Base-by-base conservation (phyloP, 2,113 vertebrate species). In the Arothron firmamentum region DNA sequence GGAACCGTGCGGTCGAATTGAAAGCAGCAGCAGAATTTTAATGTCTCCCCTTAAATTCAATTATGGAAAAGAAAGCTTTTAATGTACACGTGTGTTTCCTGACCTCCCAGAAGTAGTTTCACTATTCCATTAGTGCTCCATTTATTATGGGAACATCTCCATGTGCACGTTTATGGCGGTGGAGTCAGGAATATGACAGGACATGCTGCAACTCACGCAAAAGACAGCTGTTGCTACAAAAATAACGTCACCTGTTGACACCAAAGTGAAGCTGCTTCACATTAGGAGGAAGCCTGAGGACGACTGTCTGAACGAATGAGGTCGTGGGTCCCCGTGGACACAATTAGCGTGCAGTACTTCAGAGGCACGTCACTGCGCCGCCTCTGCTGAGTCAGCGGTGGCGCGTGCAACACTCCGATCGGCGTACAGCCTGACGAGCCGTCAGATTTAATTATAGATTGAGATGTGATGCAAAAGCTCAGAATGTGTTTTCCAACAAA, bases 341-440 rank as follows among this genome's bases (percentile, higher is more conserved):
- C 74, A 78, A 80, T 87, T 85, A 85, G 69, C 31, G 64, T 56
- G 62, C 25, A 52, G 51, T 55, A 50, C 76, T 82, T 87, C 80
- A 87, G 84, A 85, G 62, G 52, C 55, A 67, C 42, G 64, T 25
- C 25, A 34, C 17, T 25, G 28, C 28, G 28, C 54, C 72, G 53
- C 53, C 52, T 69, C 38, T 68, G 67, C 71, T 62, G 75, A 82
- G 48, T 75, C 59, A 70, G 64, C 34, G 34, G 34, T 12, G 34
- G 34, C 9, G 34, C 34, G 61, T 59, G 63, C 57, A 71, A 51
- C 59, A 74, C 54, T n/a, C n/a, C n/a, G n/a, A n/a, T 43, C 46
- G 11, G 34, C 34, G 9, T 38, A 38, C 34, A 12, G 34, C 34
- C 34, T 38, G 34, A 38, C 34, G 34, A 38, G 34, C 34, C 9